Evolutionary conservation across 1,140 invertebrate species (phyloP), one percentile per base, ranked within the genome.

Genomic region (Drosophila trapezifrons): DNA sequence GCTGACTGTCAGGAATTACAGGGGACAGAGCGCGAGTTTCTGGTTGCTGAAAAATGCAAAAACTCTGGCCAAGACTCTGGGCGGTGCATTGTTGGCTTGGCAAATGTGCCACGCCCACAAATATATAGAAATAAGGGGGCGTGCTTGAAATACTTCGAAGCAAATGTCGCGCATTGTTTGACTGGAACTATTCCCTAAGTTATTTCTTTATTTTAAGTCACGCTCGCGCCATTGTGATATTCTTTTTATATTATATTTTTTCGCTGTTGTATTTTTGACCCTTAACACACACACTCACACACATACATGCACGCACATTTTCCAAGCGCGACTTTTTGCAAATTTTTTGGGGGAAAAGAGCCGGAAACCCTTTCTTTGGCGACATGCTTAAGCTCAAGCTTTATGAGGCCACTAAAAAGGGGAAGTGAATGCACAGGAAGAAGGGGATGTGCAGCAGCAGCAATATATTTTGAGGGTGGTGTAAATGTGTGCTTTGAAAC

Each of bases 181-280:
- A 80, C 76, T 80, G 42, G 71, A 89, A 79, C 79, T 89, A 87
- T 87, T 78, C 67, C 66, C 56, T 54, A 83, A 85, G 80, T 89
- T 87, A 87, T 87, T 87, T 87, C 84, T 87, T 83, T 87, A 89
- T 87, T 87, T 89, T 83, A 87, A 87, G 83, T 87, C 76, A 77
- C 76, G 47, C 66, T 18, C 62, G 67, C 20, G 52, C 51, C 76
- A 80, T 74, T 80, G 64, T 77, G 52, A 72, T 62, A 60, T 52
- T 65, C 47, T 74, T 72, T 78, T 67, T 51, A 25, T 59, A 20
- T 54, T 22, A 22, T 64, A 29, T 66, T 66, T 66, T 27, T 57
- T 56, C 12, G 18, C 37, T 58, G 27, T 25, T 22, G 27, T 43
- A 17, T 52, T 35, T 64, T 82, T 76, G 65, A 81, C 79, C 69